phyloP scores from a whole-genome alignment of 2,797 vertebrate species.

The Netta rufina region DNA sequence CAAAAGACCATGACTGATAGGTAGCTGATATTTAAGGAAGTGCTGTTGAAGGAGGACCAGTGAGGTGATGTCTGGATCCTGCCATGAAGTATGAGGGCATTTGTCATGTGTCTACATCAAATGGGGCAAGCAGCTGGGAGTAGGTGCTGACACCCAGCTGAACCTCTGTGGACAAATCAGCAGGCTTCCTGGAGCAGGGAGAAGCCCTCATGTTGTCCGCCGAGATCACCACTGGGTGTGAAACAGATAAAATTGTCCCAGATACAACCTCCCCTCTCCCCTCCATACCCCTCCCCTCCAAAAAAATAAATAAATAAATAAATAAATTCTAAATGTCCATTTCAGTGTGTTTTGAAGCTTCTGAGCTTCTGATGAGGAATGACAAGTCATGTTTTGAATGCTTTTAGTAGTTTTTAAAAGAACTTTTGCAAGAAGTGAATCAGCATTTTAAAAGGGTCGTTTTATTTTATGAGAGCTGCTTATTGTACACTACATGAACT shows the following conservation, averaged over 20 bases:
- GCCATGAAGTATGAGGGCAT: neutral
- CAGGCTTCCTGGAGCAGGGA: neutral
- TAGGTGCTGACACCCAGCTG: neutral
- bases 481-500: neutral
- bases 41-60: rapidly evolving
- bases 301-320: too few species aligned
- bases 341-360: neutral
- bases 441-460: too few species aligned
- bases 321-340: too few species aligned
- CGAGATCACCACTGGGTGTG: neutral
- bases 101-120: rapidly evolving
- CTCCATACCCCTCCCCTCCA: too few species aligned
- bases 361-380: neutral
- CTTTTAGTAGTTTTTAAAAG: neutral
- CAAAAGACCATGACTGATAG: neutral
- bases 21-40: neutral
- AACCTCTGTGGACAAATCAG: neutral
- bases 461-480: neutral
- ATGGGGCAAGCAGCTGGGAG: neutral
- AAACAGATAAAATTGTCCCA: neutral
- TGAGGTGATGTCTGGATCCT: neutral
- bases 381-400: neutral
- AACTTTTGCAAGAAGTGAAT: neutral
- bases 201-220: neutral
- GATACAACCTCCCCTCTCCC: too few species aligned